phyloP scores from a whole-genome alignment of 2,113 vertebrate genomes.

The Pavo muticus region DNA sequence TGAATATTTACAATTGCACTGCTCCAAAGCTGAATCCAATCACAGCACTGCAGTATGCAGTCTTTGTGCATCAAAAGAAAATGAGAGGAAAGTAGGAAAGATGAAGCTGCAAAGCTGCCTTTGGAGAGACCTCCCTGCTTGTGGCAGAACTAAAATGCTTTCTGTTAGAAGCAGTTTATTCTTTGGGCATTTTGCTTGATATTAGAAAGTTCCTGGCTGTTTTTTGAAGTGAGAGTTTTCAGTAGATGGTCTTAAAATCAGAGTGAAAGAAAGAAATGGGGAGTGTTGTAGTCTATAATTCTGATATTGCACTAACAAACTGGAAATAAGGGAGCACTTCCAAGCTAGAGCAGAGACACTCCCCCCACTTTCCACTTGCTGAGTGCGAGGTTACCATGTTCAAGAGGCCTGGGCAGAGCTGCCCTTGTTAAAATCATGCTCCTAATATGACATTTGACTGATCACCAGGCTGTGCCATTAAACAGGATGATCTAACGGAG shows the following conservation, averaged over 20 bases:
- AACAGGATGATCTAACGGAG: background rate
- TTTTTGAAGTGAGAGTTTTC: constrained; percentile 75
- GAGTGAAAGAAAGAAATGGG: constrained; percentile 44
- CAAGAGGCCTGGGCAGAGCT: background rate
- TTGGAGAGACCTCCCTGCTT: constrained; percentile 77
- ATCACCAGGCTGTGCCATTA: background rate
- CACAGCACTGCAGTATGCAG: constrained; percentile 71
- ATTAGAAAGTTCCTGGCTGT: constrained; percentile 66
- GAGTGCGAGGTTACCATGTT: background rate
- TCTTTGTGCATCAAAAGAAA: constrained; percentile 80
- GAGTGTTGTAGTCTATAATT: constrained; percentile 49
- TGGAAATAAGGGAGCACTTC: constrained; percentile 32
- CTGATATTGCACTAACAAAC: constrained; percentile 44
- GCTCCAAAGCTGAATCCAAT: constrained; percentile 76
- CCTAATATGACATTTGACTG: background rate
- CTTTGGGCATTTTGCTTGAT: constrained; percentile 74
- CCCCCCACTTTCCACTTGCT: background rate
- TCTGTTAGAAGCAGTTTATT: constrained; percentile 80
- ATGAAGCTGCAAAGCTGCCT: constrained; percentile 79
- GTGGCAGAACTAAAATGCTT: constrained; percentile 80
- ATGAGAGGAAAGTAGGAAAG: constrained; percentile 75
- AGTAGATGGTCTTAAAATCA: constrained; percentile 69
- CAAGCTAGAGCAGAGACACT: background rate
- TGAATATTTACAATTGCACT: constrained; percentile 82
- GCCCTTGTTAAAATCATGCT: constrained; percentile 12